Percentiles rank a stretch among this genome's conserved stretches.
These are phyloP conservation scores for Siphlonurus alternatus DNA, from an alignment of 2,888 invertebrate genomes.

Conservation along the genomic window DNA sequence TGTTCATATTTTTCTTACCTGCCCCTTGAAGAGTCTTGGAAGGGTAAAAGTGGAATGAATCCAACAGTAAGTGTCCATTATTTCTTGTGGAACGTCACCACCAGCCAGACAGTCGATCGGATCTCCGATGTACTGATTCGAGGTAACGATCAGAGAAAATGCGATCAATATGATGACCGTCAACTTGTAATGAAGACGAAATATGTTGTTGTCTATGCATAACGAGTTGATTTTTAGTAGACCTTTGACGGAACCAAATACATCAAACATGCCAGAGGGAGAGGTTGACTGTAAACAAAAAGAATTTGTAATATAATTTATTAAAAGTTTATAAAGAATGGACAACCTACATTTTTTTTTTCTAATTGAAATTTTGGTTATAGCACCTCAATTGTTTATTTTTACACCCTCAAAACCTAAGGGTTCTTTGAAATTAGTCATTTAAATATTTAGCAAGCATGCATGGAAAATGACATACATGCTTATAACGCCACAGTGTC, in stretches of 20 bases:
- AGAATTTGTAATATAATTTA: too few relatives aligned
- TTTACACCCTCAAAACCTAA: too few relatives aligned
- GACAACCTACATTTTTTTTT: too few relatives aligned
- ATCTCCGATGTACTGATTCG: constrained; percentile 90
- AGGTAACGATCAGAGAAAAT: constrained; percentile 82
- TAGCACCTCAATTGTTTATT: too few relatives aligned
- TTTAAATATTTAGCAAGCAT: too few relatives aligned
- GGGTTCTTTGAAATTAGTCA: too few relatives aligned
- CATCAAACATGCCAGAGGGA: constrained; percentile 91
- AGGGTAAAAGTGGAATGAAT: constrained; percentile 81
- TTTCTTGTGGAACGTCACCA: constrained; percentile 75
- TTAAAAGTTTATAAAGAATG: too few relatives aligned
- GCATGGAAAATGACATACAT: too few relatives aligned
- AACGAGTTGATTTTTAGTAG: constrained; percentile 77
- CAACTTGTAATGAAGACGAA: constrained; percentile 83
- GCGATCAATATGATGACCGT: constrained; percentile 83
- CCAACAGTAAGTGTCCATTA: constrained; percentile 91
- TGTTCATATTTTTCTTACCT: constrained; percentile 64
- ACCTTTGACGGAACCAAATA: constrained; percentile 87
- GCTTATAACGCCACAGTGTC: too few relatives aligned
- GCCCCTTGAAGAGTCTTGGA: constrained; percentile 59
- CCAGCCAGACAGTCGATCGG: constrained; percentile 92
- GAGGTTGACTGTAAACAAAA: too few relatives aligned
- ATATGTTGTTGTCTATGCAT: constrained; percentile 90
- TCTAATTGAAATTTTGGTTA: too few relatives aligned